phyloP scores from a whole-genome alignment of 2,113 vertebrate genomes.

The Oryzias celebensis region DNA sequence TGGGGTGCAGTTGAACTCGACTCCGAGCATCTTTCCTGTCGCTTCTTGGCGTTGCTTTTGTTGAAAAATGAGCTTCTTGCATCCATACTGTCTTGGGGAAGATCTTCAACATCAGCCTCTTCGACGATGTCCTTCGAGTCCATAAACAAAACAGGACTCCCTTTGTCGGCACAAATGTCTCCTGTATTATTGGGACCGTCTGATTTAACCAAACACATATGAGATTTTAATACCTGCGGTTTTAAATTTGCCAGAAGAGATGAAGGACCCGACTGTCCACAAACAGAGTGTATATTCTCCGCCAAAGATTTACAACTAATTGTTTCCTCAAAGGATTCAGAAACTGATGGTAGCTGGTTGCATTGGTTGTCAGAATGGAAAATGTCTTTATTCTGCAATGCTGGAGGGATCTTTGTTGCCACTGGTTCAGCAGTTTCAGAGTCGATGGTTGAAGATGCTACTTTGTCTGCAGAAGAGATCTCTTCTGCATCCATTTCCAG shows the following conservation, averaged over 20 bases:
- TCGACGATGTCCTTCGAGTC: background rate
- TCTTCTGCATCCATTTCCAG: constrained; percentile 16
- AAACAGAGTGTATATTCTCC: constrained; percentile 27
- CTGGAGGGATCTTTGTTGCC: background rate
- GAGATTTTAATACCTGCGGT: constrained; percentile 9
- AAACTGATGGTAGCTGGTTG: background rate
- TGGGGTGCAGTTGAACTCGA: constrained; percentile 47
- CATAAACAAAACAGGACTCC: background rate
- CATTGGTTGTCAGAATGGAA: background rate
- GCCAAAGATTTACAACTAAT: constrained; percentile 17
- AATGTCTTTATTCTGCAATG: constrained; percentile 4
- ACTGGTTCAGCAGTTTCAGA: background rate
- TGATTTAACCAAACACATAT: background rate
- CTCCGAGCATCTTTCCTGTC: constrained; percentile 19
- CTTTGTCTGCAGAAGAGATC: background rate
- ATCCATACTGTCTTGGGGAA: background rate
- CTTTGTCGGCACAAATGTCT: background rate
- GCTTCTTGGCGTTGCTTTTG: background rate
- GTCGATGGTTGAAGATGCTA: background rate
- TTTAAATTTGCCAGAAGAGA: constrained; percentile 30
- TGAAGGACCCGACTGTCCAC: constrained; percentile 25
- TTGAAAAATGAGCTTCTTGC: background rate
- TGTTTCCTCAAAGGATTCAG: constrained; percentile 3
- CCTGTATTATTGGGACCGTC: background rate
- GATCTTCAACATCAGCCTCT: background rate